Conservation (phyloP, 2,797 vertebrate genomes). For the Ceryle rudis region DNA sequence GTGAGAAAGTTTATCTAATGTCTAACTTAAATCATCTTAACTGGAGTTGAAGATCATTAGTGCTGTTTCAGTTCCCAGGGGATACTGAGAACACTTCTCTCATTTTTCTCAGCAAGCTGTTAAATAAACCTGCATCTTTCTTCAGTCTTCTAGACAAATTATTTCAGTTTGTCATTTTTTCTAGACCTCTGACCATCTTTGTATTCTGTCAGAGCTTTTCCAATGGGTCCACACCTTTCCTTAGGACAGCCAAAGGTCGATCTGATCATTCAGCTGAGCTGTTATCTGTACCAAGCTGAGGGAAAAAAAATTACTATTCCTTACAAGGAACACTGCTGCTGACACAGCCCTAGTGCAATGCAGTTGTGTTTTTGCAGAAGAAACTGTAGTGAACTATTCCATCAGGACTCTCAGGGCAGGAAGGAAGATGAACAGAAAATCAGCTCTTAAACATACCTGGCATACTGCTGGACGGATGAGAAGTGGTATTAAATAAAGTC, state of each 20-base stretch:
- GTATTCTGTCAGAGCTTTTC: background rate
- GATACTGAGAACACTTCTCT: background rate
- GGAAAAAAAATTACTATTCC: background rate
- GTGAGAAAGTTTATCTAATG: background rate
- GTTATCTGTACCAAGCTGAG: background rate
- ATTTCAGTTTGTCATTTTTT: background rate
- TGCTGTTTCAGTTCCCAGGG: background rate
- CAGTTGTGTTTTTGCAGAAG: background rate
- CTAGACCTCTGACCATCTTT: background rate
- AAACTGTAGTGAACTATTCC: background rate
- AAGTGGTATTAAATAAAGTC: background rate
- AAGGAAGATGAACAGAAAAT: background rate
- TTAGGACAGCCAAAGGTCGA: background rate
- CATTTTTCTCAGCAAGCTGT: background rate
- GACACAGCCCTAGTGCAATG: background rate
- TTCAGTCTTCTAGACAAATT: background rate
- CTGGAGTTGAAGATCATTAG: background rate
- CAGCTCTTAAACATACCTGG: background rate
- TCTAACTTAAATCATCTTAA: background rate
- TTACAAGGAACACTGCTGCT: background rate
- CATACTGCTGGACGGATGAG: background rate
- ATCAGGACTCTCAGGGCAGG: background rate
- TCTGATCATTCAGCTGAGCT: background rate
- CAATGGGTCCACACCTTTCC: background rate
- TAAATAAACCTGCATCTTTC: background rate